Percentiles rank a stretch among this genome's conserved stretches.
phyloP scores from a whole-genome alignment of 53 echinoderm and acorn worm genomes.

The Patiria pectinifera region DNA sequence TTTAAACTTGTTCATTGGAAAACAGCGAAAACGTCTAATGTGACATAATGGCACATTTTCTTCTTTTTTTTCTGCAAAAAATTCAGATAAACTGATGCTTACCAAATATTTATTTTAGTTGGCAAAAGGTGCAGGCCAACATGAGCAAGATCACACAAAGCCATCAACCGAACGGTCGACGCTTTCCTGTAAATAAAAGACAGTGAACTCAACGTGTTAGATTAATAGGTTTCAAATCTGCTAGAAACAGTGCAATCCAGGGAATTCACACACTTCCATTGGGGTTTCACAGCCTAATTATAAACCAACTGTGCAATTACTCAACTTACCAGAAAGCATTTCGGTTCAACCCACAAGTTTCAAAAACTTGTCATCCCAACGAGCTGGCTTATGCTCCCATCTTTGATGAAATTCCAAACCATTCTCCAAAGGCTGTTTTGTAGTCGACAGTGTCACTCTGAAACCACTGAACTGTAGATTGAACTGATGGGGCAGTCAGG shows the following conservation, averaged over 20 bases:
- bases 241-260: not conserved
- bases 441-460: no score
- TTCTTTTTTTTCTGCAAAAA: conserved; percentile 1
- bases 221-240: not conserved
- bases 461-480: no score
- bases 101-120: conserved; percentile 55
- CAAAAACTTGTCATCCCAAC: not conserved
- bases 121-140: conserved; percentile 68
- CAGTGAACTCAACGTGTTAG: conserved; percentile 55
- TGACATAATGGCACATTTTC: not conserved
- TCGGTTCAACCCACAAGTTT: not conserved
- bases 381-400: not conserved
- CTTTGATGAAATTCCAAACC: conserved; percentile 4
- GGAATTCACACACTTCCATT: not conserved
- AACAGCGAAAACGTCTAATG: not conserved
- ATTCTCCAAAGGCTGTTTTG: no score
- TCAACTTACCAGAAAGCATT: conserved; percentile 39
- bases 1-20: not conserved
- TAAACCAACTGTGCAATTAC: not conserved
- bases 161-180: conserved; percentile 42
- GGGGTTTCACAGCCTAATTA: not conserved
- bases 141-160: conserved; percentile 25
- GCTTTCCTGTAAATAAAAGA: conserved; percentile 54
- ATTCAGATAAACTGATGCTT: conserved; percentile 48
- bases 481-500: no score